A percentile compares a stretch with the other conserved stretches of the same genome.
phyloP scores from a whole-genome alignment of 2,797 vertebrate species.

The Hypotaenidia okinawae region DNA sequence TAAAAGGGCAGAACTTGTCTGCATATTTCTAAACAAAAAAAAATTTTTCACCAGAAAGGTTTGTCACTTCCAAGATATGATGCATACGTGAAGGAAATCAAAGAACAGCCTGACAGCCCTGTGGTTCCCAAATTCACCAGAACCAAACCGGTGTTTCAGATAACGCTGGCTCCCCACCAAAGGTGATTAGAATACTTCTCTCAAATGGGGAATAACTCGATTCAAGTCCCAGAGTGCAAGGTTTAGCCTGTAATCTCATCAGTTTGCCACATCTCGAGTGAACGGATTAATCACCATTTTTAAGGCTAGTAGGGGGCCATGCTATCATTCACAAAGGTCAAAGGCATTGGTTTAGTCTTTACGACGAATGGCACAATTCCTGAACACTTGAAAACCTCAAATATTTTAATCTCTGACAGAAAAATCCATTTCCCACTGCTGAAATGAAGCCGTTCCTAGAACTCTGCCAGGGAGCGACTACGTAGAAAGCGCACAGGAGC shows the following conservation, averaged over 20 bases:
- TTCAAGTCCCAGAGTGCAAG: background rate
- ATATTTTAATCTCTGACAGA: background rate
- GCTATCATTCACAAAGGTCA: background rate
- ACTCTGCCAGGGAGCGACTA: background rate
- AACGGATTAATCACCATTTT: background rate
- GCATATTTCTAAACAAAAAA: background rate
- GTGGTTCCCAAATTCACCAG: background rate
- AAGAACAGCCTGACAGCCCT: background rate
- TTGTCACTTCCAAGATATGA: background rate
- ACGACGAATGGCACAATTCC: background rate
- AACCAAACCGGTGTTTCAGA: background rate
- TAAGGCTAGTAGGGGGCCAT: background rate
- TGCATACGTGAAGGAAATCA: background rate
- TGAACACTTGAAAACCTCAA: background rate
- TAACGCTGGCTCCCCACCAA: background rate
- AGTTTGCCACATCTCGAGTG: background rate
- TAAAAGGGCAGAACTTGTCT: background rate
- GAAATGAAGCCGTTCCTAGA: background rate
- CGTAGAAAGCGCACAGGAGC: background rate
- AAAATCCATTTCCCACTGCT: background rate
- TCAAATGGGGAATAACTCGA: background rate
- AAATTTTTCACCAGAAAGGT: fast-evolving
- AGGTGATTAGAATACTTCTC: background rate
- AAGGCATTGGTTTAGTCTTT: background rate
- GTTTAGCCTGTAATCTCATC: background rate